Percentiles rank a stretch among this genome's conserved stretches.
Evolutionary conservation across 53 echinoderm and acorn worm species (phyloP).

Genomic region (Hippasteria phrygiana): DNA sequence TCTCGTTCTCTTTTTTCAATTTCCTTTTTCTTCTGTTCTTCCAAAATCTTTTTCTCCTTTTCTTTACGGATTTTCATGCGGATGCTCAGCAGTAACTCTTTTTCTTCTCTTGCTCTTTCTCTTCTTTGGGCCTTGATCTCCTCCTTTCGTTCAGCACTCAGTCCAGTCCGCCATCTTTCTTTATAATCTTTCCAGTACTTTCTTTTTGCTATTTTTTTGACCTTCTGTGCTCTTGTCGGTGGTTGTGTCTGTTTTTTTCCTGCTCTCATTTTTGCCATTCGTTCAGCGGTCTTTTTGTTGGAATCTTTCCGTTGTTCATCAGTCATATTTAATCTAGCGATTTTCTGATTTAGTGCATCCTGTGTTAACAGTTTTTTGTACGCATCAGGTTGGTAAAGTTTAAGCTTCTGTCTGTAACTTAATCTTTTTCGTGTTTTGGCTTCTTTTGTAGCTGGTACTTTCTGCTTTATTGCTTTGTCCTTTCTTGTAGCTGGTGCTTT

Average conservation of each 20-base stretch:
- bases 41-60: background rate
- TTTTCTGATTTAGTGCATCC: conserved; percentile 1
- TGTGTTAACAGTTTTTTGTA: background rate
- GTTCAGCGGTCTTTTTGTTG: background rate
- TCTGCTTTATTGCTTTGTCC: too few species aligned
- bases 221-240: background rate
- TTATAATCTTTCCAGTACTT: conserved; percentile 15
- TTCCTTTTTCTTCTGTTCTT: background rate
- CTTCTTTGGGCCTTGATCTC: conserved; percentile 24
- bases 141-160: conserved; percentile 25
- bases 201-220: background rate
- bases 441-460: background rate
- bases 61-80: background rate
- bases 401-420: background rate
- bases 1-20: background rate
- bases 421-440: background rate
- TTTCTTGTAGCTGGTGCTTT: too few species aligned
- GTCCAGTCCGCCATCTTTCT: background rate
- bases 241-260: background rate
- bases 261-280: conserved; percentile 3
- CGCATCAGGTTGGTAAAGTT: background rate
- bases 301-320: background rate
- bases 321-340: background rate
- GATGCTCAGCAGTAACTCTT: background rate
- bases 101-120: conserved; percentile 2